Percentiles rank a stretch among this genome's conserved stretches.
Conservation (phyloP, 2,888 invertebrate genomes). For the Thyatira batis region DNA sequence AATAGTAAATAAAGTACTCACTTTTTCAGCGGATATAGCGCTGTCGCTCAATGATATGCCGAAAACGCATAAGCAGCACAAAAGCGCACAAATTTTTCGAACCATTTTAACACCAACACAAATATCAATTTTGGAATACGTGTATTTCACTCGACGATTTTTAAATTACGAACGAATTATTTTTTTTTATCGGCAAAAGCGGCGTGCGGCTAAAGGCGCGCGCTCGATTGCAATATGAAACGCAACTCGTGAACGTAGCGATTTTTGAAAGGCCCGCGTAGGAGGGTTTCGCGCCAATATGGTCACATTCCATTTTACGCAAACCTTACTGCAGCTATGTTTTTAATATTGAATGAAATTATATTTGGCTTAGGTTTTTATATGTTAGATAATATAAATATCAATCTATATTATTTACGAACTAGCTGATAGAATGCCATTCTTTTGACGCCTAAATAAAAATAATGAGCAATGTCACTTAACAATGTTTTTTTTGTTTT, state of each 20-base stretch:
- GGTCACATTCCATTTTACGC: constrained; percentile 63
- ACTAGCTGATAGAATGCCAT: no score
- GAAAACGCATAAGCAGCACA: constrained; percentile 72
- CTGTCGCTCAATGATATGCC: constrained; percentile 71
- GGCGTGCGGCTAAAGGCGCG: constrained; percentile 69
- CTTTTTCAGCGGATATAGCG: constrained; percentile 71
- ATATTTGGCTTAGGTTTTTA: no score
- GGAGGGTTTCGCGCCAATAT: constrained; percentile 77
- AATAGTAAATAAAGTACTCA: constrained; percentile 47
- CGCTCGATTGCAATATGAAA: constrained; percentile 63
- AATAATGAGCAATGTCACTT: neutral
- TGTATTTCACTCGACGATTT: constrained; percentile 7
- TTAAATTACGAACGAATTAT: constrained; percentile 17
- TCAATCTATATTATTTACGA: neutral
- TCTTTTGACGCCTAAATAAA: neutral
- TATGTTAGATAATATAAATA: neutral
- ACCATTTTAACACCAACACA: constrained; percentile 56
- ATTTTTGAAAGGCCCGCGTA: constrained; percentile 82
- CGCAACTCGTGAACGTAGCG: constrained; percentile 60
- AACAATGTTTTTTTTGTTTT: no score
- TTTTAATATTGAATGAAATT: neutral
- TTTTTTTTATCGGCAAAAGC: constrained; percentile 33
- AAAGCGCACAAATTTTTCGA: constrained; percentile 69
- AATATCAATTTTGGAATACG: constrained; percentile 14
- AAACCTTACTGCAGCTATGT: constrained; percentile 9